phyloP scores from a whole-genome alignment of 2,113 vertebrate species.

The Prochilodus magdalenae region DNA sequence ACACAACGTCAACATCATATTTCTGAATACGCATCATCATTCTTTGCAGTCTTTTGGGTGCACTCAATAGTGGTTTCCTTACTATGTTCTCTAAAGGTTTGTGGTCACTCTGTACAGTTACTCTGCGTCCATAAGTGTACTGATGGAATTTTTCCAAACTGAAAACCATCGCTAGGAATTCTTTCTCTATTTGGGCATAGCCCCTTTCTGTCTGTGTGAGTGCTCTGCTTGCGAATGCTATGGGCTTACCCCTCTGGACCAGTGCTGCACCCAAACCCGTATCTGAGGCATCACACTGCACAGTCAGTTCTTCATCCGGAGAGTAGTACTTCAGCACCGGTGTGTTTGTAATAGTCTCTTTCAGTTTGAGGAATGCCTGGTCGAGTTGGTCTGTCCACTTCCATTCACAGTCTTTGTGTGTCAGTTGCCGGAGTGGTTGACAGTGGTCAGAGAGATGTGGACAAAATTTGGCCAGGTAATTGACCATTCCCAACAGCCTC shows the following conservation, averaged over 20 bases:
- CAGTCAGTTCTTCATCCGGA: not conserved
- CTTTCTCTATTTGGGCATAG: not conserved
- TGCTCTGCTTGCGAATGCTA: too few species aligned
- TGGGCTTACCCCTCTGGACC: too few species aligned
- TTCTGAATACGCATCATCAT: too few species aligned
- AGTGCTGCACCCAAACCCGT: too few species aligned
- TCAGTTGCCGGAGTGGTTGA: constrained; percentile 35
- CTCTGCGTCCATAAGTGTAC: not conserved
- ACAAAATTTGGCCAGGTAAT: constrained; percentile 37
- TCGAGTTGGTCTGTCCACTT: not conserved
- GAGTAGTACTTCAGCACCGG: not conserved
- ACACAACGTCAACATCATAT: not conserved
- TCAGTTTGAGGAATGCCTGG: constrained; percentile 1
- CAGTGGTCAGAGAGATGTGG: constrained; percentile 43
- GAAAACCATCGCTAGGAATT: constrained; percentile 6
- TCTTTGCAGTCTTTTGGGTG: too few species aligned
- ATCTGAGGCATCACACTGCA: constrained; percentile 21
- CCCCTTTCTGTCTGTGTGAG: too few species aligned
- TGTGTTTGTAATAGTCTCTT: not conserved
- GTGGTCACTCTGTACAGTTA: not conserved
- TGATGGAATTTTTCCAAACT: not conserved
- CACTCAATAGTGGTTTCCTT: too few species aligned
- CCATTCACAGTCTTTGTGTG: constrained; percentile 28
- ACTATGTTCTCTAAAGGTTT: too few species aligned
- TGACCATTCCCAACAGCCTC: too few species aligned